phyloP scores from a whole-genome alignment of 2,797 vertebrate species.

The Sebastes hopkinsi region DNA sequence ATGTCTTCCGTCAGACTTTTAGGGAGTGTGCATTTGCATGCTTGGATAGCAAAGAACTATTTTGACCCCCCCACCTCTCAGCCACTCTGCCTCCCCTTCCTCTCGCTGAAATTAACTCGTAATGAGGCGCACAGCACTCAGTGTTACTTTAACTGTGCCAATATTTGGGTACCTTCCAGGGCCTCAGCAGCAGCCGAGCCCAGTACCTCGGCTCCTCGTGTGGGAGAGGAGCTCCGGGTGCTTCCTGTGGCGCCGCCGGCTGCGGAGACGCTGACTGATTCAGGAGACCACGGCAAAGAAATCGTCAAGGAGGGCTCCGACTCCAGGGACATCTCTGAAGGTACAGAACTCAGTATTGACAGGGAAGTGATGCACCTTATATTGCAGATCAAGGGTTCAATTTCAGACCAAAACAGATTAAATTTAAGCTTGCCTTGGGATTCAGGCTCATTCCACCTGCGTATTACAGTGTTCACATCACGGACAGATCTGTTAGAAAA shows the following conservation, averaged over 20 bases:
- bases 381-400: constrained; percentile 56
- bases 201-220: constrained; percentile 17
- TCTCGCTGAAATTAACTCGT: constrained; percentile 56
- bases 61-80: constrained; percentile 40
- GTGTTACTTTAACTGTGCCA: constrained; percentile 55
- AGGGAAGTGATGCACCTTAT: constrained; percentile 45
- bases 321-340: constrained; percentile 61
- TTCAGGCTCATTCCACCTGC: constrained; percentile 49
- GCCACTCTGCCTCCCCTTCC: constrained; percentile 54
- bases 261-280: constrained; percentile 18
- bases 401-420: constrained; percentile 59
- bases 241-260: constrained; percentile 23
- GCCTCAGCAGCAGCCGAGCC: constrained; percentile 32
- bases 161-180: constrained; percentile 69
- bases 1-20: constrained; percentile 40
- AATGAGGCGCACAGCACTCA: constrained; percentile 42
- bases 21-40: constrained; percentile 49
- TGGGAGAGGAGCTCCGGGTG: constrained; percentile 36
- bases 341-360: constrained; percentile 66
- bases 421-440: constrained; percentile 53
- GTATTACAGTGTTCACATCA: constrained; percentile 50
- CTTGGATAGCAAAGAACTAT: constrained; percentile 55
- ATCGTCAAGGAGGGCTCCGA: constrained; percentile 21
- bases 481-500: constrained; percentile 56
- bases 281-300: constrained; percentile 39